Evolutionary conservation across 2,113 vertebrate species (phyloP).

Genomic region (Mystacornis crossleyi): DNA sequence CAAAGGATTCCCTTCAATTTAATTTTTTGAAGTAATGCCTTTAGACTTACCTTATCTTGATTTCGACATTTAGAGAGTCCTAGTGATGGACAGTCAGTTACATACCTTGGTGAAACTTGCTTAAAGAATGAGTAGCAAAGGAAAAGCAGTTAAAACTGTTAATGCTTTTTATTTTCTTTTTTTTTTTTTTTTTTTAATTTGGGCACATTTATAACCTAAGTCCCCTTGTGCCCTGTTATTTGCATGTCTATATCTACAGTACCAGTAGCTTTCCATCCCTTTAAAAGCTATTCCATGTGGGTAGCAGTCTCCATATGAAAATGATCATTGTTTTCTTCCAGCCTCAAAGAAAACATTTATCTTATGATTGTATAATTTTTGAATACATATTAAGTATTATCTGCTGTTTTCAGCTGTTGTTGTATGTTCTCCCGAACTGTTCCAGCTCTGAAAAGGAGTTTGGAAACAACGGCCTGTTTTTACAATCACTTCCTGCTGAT

Average conservation of each 20-base stretch:
- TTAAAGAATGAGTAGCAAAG: not conserved
- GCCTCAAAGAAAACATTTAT: conserved; percentile 48
- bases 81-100: not conserved
- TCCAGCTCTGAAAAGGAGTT: conserved; percentile 24
- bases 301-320: not conserved
- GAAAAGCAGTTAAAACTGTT: not conserved
- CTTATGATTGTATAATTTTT: conserved; percentile 1
- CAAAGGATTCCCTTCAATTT: conserved; percentile 10
- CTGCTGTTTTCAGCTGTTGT: conserved; percentile 43
- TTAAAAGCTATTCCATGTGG: not conserved
- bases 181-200: not conserved
- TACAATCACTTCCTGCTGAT: conserved; percentile 71
- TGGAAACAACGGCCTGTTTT: conserved; percentile 67
- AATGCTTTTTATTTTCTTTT: not conserved
- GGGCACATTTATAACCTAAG: not conserved
- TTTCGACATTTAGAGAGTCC: not conserved
- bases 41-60: not conserved
- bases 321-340: conserved; percentile 19
- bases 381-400: conserved; percentile 52
- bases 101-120: not conserved
- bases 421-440: conserved; percentile 22
- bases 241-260: not conserved
- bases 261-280: not conserved
- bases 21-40: not conserved
- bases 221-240: not conserved